These are phyloP conservation scores for Scopus umbretta DNA, from an alignment of 2,113 vertebrate species.

Conservation along the genomic window DNA sequence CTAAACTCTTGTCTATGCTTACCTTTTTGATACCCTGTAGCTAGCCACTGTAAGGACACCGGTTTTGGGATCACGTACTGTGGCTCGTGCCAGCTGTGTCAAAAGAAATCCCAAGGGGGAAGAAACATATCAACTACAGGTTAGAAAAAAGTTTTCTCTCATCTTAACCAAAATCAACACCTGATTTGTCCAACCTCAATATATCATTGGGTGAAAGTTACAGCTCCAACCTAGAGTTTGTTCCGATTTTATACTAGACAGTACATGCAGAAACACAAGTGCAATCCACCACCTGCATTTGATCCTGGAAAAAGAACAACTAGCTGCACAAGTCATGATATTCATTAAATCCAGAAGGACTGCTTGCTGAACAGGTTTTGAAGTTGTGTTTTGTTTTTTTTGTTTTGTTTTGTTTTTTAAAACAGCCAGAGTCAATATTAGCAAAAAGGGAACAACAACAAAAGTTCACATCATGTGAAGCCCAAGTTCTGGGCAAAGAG, in stretches of 20 bases:
- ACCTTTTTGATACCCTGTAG: conserved; percentile 99
- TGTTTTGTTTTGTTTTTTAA: too few species aligned
- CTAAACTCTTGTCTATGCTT: background rate
- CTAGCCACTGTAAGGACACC: conserved; percentile 90
- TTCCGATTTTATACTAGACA: background rate
- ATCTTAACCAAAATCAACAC: background rate
- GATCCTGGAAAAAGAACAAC: background rate
- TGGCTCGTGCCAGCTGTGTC: conserved; percentile 89
- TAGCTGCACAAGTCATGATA: background rate
- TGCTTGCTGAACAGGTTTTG: background rate
- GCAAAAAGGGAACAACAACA: background rate
- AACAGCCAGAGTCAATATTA: background rate
- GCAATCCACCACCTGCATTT: background rate
- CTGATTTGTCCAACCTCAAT: background rate
- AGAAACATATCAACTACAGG: background rate
- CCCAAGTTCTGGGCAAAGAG: background rate
- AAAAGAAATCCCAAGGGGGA: conserved; percentile 16
- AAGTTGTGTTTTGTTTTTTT: background rate
- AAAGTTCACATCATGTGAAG: background rate
- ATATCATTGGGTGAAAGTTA: background rate
- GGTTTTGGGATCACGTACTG: conserved; percentile 95
- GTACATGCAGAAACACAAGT: background rate
- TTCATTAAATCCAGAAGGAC: background rate
- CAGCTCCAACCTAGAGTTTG: background rate
- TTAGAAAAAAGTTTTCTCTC: background rate